Evolutionary conservation across 2,113 vertebrate genomes (phyloP).

Genomic region (Xenus cinereus): DNA sequence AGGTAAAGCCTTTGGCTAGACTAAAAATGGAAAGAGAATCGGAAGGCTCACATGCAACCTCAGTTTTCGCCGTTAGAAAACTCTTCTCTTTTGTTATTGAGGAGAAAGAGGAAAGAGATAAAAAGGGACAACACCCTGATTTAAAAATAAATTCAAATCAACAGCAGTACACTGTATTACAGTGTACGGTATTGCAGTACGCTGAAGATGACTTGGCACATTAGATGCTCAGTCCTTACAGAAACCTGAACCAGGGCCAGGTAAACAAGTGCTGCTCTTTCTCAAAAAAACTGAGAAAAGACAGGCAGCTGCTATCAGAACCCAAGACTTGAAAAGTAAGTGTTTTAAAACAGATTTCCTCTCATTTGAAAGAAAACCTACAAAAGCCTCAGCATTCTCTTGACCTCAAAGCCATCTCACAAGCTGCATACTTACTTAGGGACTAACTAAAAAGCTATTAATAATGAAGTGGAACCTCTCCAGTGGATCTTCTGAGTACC

Average conservation of each 20-base stretch:
- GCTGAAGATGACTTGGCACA: not conserved
- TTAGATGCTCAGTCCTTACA: not conserved
- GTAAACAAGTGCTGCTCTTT: not conserved
- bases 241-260: not conserved
- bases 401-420: not conserved
- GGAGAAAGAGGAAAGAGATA: not conserved
- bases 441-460: not conserved
- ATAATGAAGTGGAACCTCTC: not conserved
- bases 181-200: not conserved
- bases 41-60: not conserved
- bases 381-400: not conserved
- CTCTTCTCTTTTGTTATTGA: not conserved
- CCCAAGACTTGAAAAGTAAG: not conserved
- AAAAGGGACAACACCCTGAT: not conserved
- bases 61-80: not conserved
- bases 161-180: not conserved
- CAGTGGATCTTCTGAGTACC: not conserved
- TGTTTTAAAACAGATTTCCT: not conserved
- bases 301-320: not conserved
- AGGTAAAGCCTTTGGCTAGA: not conserved
- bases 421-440: not conserved
- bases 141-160: not conserved
- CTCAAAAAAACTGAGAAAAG: not conserved
- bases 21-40: conserved; percentile 7
- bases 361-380: not conserved